Percentiles rank a stretch among this genome's conserved stretches.
Evolutionary conservation across 2,888 invertebrate species (phyloP).

Genomic region (Drosophila leonis): DNA sequence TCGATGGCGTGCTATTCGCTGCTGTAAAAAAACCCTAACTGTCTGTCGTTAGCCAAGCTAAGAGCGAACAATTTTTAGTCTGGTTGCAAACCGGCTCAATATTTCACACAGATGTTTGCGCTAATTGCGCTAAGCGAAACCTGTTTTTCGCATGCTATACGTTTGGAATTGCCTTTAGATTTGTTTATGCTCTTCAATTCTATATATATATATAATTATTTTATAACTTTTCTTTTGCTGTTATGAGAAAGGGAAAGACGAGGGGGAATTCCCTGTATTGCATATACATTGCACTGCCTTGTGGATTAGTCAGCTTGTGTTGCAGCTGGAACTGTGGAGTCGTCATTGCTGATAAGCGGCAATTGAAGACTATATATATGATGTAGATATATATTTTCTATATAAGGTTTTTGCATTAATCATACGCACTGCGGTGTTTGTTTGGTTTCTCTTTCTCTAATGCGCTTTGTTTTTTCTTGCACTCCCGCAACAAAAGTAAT

Average conservation of each 20-base stretch:
- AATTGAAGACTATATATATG: slow-evolving; percentile 10
- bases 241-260: background rate
- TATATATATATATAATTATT: background rate
- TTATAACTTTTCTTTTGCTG: background rate
- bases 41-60: slow-evolving; percentile 12
- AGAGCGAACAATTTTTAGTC: slow-evolving; percentile 8
- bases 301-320: slow-evolving; percentile 42
- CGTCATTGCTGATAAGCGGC: slow-evolving; percentile 34
- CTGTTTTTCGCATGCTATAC: slow-evolving; percentile 40
- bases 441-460: slow-evolving; percentile 6
- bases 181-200: slow-evolving; percentile 16
- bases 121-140: slow-evolving; percentile 51
- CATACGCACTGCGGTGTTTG: slow-evolving; percentile 33
- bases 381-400: background rate
- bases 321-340: background rate
- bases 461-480: slow-evolving; percentile 9
- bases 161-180: slow-evolving; percentile 19
- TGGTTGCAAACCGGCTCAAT: slow-evolving; percentile 41
- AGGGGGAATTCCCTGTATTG: slow-evolving; percentile 13
- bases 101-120: slow-evolving; percentile 43
- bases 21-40: slow-evolving; percentile 10
- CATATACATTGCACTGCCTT: slow-evolving; percentile 13
- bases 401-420: slow-evolving; percentile 29
- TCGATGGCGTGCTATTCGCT: slow-evolving; percentile 4
- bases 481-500: background rate